Evolutionary conservation across 2,113 vertebrate genomes (phyloP).

Genomic region (Forbesichthys agassizii): DNA sequence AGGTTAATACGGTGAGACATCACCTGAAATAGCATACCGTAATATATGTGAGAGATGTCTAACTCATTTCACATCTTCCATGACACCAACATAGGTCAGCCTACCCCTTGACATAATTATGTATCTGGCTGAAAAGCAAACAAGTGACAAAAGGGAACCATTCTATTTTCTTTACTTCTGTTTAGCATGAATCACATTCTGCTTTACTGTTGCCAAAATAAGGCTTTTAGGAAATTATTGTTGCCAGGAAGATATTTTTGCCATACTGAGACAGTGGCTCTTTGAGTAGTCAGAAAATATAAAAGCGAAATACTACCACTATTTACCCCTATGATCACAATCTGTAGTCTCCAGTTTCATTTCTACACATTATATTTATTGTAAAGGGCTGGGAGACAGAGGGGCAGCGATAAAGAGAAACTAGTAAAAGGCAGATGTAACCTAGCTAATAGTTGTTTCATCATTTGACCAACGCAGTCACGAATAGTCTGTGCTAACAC

Average conservation of each 20-base stretch:
- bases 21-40: no score
- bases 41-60: no score
- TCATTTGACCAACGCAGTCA: no score
- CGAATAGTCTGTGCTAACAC: no score
- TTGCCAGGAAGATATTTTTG: constrained; percentile 38
- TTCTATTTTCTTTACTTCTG: neutral
- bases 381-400: no score
- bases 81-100: neutral
- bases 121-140: neutral
- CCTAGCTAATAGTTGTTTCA: no score
- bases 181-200: neutral
- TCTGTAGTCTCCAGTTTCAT: no score
- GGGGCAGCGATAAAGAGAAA: no score
- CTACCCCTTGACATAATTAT: constrained; percentile 1
- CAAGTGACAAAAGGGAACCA: neutral
- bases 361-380: no score
- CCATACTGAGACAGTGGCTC: constrained; percentile 8
- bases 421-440: no score
- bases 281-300: constrained; percentile 8
- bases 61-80: neutral
- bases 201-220: constrained; percentile 8
- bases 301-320: neutral
- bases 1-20: no score
- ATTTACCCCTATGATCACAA: neutral
- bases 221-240: constrained; percentile 32